These are phyloP conservation scores for Lutraria rhynchaena DNA, from an alignment of 1,140 invertebrate genomes.

Conservation along the genomic window DNA sequence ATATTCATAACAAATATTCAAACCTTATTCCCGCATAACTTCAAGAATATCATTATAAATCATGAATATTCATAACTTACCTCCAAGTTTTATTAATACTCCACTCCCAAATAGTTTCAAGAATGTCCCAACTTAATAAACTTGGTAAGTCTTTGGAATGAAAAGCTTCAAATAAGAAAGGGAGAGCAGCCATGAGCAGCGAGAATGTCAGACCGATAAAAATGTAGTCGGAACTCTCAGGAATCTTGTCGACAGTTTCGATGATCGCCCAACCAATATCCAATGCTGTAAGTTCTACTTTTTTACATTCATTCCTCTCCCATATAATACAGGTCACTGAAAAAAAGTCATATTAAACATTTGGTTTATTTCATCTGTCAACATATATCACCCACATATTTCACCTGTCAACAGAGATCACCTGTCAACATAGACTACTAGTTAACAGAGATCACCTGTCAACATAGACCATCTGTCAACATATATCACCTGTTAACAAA, in stretches of 20 bases:
- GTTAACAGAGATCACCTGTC: too few species aligned
- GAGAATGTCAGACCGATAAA: constrained; percentile 79
- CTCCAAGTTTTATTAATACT: constrained; percentile 57
- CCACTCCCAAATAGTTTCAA: constrained; percentile 44
- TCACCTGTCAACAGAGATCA: too few species aligned
- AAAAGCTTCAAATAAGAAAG: constrained; percentile 77
- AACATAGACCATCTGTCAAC: too few species aligned
- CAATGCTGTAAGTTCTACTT: constrained; percentile 94
- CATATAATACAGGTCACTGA: constrained; percentile 93
- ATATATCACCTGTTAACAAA: too few species aligned
- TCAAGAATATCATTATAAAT: too few species aligned
- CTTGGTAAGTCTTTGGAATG: constrained; percentile 69
- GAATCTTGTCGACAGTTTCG: constrained; percentile 91
- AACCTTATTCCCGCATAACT: too few species aligned
- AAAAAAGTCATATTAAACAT: constrained; percentile 46
- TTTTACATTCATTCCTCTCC: constrained; percentile 95
- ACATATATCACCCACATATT: too few species aligned
- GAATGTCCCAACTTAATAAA: constrained; percentile 44
- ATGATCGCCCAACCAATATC: constrained; percentile 98
- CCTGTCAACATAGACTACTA: too few species aligned
- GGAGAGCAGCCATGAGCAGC: constrained; percentile 75
- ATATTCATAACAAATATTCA: too few species aligned
- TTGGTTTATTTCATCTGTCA: too few species aligned
- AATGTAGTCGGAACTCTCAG: constrained; percentile 92
- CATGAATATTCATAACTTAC: constrained; percentile 16